Percentiles rank a stretch among this genome's conserved stretches.
Evolutionary conservation across 2,888 invertebrate species (phyloP).

Genomic region (Monochamus alternatus): DNA sequence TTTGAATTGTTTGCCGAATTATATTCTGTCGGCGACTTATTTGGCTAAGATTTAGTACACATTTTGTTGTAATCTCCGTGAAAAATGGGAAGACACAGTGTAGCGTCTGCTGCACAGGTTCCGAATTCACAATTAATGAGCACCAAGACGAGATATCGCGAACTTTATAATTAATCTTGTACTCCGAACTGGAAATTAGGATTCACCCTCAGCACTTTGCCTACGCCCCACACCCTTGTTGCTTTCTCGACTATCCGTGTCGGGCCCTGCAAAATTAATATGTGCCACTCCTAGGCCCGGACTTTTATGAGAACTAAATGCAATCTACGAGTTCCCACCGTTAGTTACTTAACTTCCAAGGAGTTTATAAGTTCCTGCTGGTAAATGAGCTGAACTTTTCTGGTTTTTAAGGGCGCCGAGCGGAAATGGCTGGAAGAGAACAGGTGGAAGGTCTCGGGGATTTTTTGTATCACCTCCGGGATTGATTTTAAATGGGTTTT

Average conservation of each 20-base stretch:
- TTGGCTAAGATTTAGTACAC: too few relatives aligned
- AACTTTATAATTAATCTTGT: slow-evolving; percentile 16
- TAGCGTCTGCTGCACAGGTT: too few relatives aligned
- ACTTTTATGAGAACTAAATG: slow-evolving; percentile 14
- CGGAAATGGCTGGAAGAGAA: too few relatives aligned
- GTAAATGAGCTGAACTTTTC: too few relatives aligned
- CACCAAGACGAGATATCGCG: neutral
- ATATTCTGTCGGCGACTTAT: too few relatives aligned
- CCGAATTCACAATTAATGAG: neutral
- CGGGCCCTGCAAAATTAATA: slow-evolving; percentile 25
- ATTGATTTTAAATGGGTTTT: too few relatives aligned
- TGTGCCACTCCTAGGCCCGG: neutral
- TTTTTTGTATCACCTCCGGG: too few relatives aligned
- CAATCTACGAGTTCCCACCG: neutral
- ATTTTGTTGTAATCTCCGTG: too few relatives aligned
- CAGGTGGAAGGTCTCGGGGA: too few relatives aligned
- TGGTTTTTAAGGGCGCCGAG: too few relatives aligned
- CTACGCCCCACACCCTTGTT: neutral
- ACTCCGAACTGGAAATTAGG: slow-evolving; percentile 3
- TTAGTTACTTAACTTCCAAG: slow-evolving; percentile 17
- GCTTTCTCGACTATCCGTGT: slow-evolving; percentile 15
- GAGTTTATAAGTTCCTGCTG: neutral
- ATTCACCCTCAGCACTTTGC: neutral
- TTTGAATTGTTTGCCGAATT: too few relatives aligned
- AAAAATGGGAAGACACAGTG: too few relatives aligned